Base-by-base conservation (phyloP, 2,888 invertebrate species). In the Drosophila nr. medialis region DNA sequence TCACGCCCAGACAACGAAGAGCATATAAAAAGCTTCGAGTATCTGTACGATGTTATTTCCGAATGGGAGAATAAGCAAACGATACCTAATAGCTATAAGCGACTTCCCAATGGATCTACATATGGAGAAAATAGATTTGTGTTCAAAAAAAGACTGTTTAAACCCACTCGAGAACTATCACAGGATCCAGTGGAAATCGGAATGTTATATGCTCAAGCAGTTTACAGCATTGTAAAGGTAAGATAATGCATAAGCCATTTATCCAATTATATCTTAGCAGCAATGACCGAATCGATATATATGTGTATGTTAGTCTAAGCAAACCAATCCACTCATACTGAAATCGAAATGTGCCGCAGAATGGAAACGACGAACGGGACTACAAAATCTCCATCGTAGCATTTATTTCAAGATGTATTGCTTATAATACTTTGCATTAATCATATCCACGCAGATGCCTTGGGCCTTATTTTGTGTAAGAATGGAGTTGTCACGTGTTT, bases 101-200 rank as follows among this genome's bases (percentile, higher is more conserved):
- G 94, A 51, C 94, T 94, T 80, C 94, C 95, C n/a, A 95, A 96
- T 1, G 95, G 95, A 11, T 94, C 96, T 6, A 96, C 96, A 29
- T 96, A 96, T 29, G 97, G 97, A 0, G 98, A 98, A 93, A 98
- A 98, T 93, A 94, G 97, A 70, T 98, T 99, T 93, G 96, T 98
- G 80, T 98, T 99, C 93, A 97, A 98, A 91, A 96, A 98, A 62
- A 95, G 98, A 18, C 93, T 99, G 60, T 99, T 98, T 93, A 96
- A 96, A 84, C 96, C 97, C 76, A 97, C 96, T 0, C 95, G 97
- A 45, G 98, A 98, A 92, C 94, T 98, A 61, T 98, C 98, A 10
- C 98, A 98, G 93, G 99, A 99, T 94, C 98, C 98, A 0, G 97
- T 98, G 0, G 98, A 99, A 93, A 97, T 98, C 18, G 98, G 97